phyloP scores from a whole-genome alignment of 2,888 invertebrate species.

The Pseudoips prasinana region DNA sequence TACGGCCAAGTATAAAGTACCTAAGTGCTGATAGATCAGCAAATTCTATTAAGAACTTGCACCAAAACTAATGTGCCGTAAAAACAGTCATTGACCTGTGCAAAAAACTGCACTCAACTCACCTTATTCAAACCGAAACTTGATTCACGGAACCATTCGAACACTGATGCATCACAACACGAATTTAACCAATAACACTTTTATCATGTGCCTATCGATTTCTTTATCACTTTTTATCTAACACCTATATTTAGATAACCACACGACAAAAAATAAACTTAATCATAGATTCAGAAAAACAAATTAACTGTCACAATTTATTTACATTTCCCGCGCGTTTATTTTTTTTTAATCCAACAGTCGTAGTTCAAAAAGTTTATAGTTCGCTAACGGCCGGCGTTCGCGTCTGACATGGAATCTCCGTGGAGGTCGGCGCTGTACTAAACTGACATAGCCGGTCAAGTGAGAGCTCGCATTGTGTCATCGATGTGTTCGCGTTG shows the following conservation, averaged over 20 bases:
- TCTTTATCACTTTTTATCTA: conserved; percentile 56
- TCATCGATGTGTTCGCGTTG: conserved; percentile 39
- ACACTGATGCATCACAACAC: conserved; percentile 64
- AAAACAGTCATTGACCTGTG: conserved; percentile 53
- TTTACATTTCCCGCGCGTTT: conserved; percentile 31
- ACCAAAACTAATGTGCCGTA: too few species aligned
- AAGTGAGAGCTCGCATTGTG: conserved; percentile 64
- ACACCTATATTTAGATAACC: conserved; percentile 30
- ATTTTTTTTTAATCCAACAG: conserved; percentile 13
- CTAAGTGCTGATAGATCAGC: too few species aligned
- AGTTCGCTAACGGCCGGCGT: conserved; percentile 47
- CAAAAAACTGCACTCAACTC: conserved; percentile 38
- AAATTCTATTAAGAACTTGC: too few species aligned
- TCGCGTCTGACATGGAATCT: conserved; percentile 49
- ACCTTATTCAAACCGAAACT: conserved; percentile 65
- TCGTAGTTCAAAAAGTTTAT: conserved; percentile 42
- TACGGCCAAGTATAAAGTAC: too few species aligned
- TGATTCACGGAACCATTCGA: conserved; percentile 57
- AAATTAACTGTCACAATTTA: conserved; percentile 13
- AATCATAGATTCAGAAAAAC: conserved; percentile 5
- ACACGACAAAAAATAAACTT: conserved; percentile 10
- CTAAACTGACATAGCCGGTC: conserved; percentile 57
- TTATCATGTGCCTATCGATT: conserved; percentile 51
- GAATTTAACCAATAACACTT: conserved; percentile 41
- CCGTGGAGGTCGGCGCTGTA: conserved; percentile 59